phyloP scores from a whole-genome alignment of 2,113 vertebrate species.

The Lophochroa leadbeateri region DNA sequence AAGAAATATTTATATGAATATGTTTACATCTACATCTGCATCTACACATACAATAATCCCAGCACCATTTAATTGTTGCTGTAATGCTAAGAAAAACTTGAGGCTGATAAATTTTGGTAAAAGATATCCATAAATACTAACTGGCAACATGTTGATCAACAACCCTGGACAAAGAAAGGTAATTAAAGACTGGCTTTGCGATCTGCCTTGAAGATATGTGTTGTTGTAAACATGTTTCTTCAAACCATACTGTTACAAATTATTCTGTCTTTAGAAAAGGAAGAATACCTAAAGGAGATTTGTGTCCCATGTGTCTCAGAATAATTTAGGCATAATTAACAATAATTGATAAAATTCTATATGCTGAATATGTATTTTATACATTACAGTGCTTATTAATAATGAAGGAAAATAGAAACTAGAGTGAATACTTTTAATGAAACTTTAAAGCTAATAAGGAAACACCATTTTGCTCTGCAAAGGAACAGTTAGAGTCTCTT shows the following conservation, averaged over 20 bases:
- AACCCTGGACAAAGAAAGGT: not conserved
- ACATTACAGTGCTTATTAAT: not conserved
- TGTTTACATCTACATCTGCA: not conserved
- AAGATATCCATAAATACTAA: not conserved
- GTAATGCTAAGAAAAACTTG: not conserved
- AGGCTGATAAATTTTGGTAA: not conserved
- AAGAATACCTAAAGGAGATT: not conserved
- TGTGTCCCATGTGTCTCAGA: not conserved
- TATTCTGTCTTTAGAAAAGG: not conserved
- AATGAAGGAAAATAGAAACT: not conserved
- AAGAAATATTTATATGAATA: not conserved
- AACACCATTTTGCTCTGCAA: not conserved
- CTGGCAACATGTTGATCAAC: not conserved
- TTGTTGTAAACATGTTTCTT: conserved; percentile 23
- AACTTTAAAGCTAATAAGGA: not conserved
- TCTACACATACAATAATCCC: not conserved
- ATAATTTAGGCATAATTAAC: not conserved
- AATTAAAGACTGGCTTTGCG: not conserved
- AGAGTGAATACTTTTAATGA: not conserved
- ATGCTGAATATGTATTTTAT: not conserved
- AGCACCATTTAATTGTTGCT: not conserved
- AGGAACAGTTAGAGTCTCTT: not conserved
- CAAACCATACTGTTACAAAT: not conserved
- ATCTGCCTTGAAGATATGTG: conserved; percentile 22
- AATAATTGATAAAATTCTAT: not conserved